Base-by-base conservation (phyloP, 2,113 vertebrate species). In the Lophius piscatorius region DNA sequence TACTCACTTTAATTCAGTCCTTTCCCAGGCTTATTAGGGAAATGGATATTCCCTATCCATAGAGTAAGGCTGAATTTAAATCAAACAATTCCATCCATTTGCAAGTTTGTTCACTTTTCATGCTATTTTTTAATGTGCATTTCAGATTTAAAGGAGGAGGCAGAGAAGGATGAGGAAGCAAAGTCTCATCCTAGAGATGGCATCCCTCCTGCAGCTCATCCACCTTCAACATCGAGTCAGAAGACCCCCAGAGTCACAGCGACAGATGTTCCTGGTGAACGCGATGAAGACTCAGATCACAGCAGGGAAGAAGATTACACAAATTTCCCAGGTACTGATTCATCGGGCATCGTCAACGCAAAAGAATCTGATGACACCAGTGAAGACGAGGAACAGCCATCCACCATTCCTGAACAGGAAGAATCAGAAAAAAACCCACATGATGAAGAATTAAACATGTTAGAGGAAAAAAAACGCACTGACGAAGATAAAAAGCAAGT, bases 401-500 rank as follows among this genome's bases (percentile, higher is more conserved):
- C 23, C 4, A 4, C 7, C 5, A 0, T 39, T 42, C 8, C 42
- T 41, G 17, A 41, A 12, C 17, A 42, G 0, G 17, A 44, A 63
- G 64, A 58, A 69, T 35, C 45, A 46, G 8, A 51, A 21, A 45
- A 13, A 35, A 11, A 6, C 28, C 35, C 17, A 3, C 3, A 46
- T 51, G 48, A 2, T 16, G 9, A 23, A 28, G 41, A 18, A 1
- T 18, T 6, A 42, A 5, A 4, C 12, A 16, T 33, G 12, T 9
- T 20, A n/a, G 9, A 21, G 9, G 3, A 0, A 38, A 35, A 50
- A 42, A 13, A 6, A 17, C 9, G 48, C 3, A 11, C 9, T 9
- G 17, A 2, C n/a, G n/a, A 57, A 0, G 26, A 70, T 3, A 24
- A 29, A 1, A 5, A 60, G 6, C 38, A 10, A 21, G 52, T 59